A percentile compares a stretch with the other conserved stretches of the same genome.
Evolutionary conservation across 1,140 invertebrate genomes (phyloP).

Genomic region (Mesaphorura yosii): DNA sequence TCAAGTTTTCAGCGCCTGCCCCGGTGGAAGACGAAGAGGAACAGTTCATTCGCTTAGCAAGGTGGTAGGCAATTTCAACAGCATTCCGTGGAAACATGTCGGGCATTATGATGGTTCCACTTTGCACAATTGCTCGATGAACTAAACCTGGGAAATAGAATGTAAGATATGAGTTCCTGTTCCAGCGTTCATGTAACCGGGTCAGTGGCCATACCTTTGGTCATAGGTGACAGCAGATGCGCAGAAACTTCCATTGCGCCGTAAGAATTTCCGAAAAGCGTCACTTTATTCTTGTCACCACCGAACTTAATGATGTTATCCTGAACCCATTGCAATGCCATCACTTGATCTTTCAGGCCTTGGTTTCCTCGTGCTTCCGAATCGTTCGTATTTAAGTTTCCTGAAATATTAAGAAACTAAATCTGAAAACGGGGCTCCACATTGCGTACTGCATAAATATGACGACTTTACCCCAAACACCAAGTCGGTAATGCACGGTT

Average conservation of each 20-base stretch:
- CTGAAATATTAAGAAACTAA: neutral
- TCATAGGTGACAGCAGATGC: conserved; percentile 14
- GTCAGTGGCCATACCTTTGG: conserved; percentile 6
- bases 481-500: too few species aligned
- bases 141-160: conserved; percentile 13
- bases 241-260: conserved; percentile 35
- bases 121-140: conserved; percentile 11
- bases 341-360: conserved; percentile 35
- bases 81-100: neutral
- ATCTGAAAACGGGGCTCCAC: neutral
- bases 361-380: conserved; percentile 8
- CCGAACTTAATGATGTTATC: conserved; percentile 36
- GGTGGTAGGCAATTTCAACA: neutral
- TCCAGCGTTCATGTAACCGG: neutral
- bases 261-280: conserved; percentile 36
- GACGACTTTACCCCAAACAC: too few species aligned
- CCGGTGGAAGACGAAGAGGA: neutral
- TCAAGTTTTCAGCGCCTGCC: too few species aligned
- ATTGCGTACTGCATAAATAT: neutral
- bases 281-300: conserved; percentile 36
- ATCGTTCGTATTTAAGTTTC: conserved; percentile 9
- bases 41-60: conserved; percentile 1
- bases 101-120: conserved; percentile 1
- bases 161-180: neutral
- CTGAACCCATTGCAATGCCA: conserved; percentile 34